A percentile compares a stretch with the other conserved stretches of the same genome.
Evolutionary conservation across 2,797 vertebrate genomes (phyloP).

Genomic region (Caiman crocodilus): DNA sequence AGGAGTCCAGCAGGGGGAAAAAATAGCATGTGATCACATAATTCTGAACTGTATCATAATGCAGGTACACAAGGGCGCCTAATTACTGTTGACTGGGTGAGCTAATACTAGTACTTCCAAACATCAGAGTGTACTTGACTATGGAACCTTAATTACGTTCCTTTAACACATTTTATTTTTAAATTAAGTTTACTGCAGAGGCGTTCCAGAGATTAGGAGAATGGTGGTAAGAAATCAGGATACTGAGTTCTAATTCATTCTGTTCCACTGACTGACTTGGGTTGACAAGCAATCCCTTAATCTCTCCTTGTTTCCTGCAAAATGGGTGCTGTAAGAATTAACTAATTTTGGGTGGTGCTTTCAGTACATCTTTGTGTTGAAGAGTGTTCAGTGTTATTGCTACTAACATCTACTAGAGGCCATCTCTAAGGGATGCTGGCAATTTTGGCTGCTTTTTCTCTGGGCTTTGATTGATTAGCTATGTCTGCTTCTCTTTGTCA

Average conservation of each 20-base stretch:
- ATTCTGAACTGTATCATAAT: neutral
- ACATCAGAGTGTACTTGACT: neutral
- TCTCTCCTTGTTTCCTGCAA: neutral
- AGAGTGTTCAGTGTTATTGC: neutral
- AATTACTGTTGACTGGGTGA: neutral
- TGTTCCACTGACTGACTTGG: neutral
- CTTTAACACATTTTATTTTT: neutral
- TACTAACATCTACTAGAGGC: neutral
- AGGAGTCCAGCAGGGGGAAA: neutral
- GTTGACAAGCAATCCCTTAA: neutral
- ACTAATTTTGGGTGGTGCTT: neutral
- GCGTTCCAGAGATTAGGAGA: neutral
- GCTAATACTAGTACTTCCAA: neutral
- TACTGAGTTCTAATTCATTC: neutral
- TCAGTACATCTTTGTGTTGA: neutral
- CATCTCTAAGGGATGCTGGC: constrained; percentile 32
- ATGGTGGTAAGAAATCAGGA: neutral
- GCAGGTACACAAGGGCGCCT: neutral
- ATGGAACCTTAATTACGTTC: neutral
- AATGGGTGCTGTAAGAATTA: neutral
- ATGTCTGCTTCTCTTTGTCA: constrained; percentile 7
- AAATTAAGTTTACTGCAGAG: neutral
- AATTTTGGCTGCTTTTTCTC: constrained; percentile 39
- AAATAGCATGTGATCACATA: neutral
- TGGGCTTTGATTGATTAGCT: neutral